Base-by-base conservation (phyloP, 2,888 invertebrate genomes). In the Drosophila mimetica region DNA sequence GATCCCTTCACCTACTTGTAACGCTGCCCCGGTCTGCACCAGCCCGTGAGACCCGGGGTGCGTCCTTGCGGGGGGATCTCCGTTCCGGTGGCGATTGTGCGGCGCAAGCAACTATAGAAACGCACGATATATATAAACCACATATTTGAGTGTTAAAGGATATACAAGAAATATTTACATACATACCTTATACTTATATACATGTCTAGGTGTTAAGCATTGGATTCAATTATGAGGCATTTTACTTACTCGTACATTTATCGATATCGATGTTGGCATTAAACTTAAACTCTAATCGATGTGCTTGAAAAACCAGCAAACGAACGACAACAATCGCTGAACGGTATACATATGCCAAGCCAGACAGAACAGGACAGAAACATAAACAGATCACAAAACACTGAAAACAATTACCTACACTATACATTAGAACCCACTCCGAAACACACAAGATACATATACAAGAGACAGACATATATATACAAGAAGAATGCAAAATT, bases 141-240 rank as follows among this genome's bases (percentile, higher is more conserved):
- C 39, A 47, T 71, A 72, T 71, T 72, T 61, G 66, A 65, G 64
- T 73, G 76, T 79, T 85, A 71, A 57, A 61, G 50, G 60, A 71
- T 47, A 58, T 52, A 61, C 53, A 63, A 63, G 34, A 50, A 47
- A 61, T 58, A 61, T 63, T 52, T 53, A 66, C 37, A 71, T 64
- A 59, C 53, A 69, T 71, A 70, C 47, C 47, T 67, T 69, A 58
- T 44, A 61, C 64, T 58, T 69, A 59, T 51, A 55, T 81, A 79
- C 86, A 80, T 81, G 74, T 86, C 74, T 73, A 82, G 87, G 39
- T 76, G 63, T 66, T 86, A 82, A 84, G 82, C 84, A 84, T 84
- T 82, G 74, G 65, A 77, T 71, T 84, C 70, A 80, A 74, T 69
- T 78, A 77, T 77, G 81, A 64, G 71, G 75, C 81, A 82, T 84